Evolutionary conservation across 35 echinoderm and acorn worm genomes (phyloP).

Genomic region (Patiria miniata): DNA sequence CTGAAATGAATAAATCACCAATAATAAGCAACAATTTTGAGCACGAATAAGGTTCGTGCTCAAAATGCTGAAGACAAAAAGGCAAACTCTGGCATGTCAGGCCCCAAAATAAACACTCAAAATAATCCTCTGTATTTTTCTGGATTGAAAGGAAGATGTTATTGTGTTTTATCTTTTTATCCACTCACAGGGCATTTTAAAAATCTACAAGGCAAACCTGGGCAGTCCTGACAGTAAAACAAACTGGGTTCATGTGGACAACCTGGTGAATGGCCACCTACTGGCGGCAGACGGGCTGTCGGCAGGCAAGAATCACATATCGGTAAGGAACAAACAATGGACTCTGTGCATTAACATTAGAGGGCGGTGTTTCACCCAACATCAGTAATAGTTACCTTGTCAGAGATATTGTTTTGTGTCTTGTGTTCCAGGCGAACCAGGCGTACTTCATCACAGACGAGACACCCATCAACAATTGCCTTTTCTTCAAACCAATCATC

Average conservation of each 20-base stretch:
- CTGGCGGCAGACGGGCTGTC: conserved; percentile 79
- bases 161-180: background rate
- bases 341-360: no score
- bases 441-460: conserved; percentile 93
- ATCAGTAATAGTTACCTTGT: no score
- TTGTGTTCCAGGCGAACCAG: conserved; percentile 72
- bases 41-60: no score
- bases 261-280: conserved; percentile 87
- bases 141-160: background rate
- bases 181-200: conserved; percentile 57
- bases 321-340: conserved; percentile 91
- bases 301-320: conserved; percentile 72
- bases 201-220: conserved; percentile 58
- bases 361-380: no score
- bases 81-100: no score
- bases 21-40: no score
- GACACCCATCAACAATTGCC: conserved; percentile 80
- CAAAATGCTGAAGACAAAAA: no score
- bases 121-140: no score
- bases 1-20: no score
- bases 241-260: conserved; percentile 89
- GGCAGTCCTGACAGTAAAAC: conserved; percentile 61
- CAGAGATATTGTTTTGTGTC: conserved; percentile 15
- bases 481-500: conserved; percentile 45
- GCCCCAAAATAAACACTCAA: no score